These are phyloP conservation scores for Edolisoma coerulescens DNA, from an alignment of 2,113 vertebrate genomes.

Conservation along the genomic window DNA sequence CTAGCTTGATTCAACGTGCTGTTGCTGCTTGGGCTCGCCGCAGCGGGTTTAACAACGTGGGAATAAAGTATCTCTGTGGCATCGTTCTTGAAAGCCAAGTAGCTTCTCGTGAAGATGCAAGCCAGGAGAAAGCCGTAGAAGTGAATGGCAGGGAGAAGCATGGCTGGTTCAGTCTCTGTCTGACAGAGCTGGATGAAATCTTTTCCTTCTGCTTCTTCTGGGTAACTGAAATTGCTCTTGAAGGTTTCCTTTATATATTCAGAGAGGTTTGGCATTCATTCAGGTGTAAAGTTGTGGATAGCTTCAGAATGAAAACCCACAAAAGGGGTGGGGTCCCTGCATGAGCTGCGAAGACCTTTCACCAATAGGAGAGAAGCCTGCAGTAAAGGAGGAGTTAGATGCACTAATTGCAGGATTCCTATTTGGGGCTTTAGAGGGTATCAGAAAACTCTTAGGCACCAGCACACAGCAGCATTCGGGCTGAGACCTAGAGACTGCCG, in stretches of 20 bases:
- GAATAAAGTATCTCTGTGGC: constrained; percentile 89
- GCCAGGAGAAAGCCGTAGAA: constrained; percentile 78
- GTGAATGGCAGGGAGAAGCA: constrained; percentile 79
- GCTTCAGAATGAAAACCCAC: constrained; percentile 77
- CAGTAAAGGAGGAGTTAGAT: constrained; percentile 69
- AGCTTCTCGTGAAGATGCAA: constrained; percentile 82
- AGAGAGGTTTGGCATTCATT: constrained; percentile 79
- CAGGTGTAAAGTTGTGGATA: constrained; percentile 85
- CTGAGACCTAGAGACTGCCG: neutral
- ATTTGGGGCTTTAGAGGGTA: constrained; percentile 19
- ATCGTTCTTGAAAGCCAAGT: constrained; percentile 88
- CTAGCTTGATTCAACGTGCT: constrained; percentile 88
- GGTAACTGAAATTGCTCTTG: constrained; percentile 63
- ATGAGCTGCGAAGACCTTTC: constrained; percentile 64
- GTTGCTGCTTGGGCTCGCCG: constrained; percentile 79
- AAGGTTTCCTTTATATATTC: constrained; percentile 79
- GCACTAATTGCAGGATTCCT: constrained; percentile 49
- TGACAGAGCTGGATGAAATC: constrained; percentile 41
- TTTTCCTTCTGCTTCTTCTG: constrained; percentile 52
- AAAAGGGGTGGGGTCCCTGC: constrained; percentile 75
- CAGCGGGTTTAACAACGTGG: constrained; percentile 74
- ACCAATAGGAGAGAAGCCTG: constrained; percentile 71
- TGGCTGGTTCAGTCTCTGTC: constrained; percentile 61
- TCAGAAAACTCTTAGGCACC: neutral
- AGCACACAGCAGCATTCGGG: neutral